Conservation (phyloP, 2,888 invertebrate species). For the Apotomis capreana region DNA sequence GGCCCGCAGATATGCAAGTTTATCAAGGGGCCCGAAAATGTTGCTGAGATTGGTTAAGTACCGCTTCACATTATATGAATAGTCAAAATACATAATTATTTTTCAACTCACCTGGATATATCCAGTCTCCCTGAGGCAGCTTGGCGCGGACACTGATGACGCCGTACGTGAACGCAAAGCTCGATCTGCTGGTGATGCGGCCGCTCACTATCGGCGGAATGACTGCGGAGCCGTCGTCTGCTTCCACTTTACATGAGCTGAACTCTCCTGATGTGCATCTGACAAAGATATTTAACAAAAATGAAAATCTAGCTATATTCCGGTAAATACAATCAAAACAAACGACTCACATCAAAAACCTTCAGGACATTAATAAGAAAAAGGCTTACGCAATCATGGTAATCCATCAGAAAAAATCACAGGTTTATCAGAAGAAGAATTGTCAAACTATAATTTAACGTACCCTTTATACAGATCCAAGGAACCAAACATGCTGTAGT, state of each 20-base stretch:
- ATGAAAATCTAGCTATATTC: too few relatives aligned
- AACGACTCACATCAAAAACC: too few relatives aligned
- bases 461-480: slow-evolving; percentile 47
- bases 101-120: slow-evolving; percentile 76
- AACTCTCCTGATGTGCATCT: slow-evolving; percentile 62
- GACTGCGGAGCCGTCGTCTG: slow-evolving; percentile 68
- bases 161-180: slow-evolving; percentile 85
- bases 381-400: too few relatives aligned
- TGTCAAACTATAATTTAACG: background rate
- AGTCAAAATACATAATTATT: too few relatives aligned
- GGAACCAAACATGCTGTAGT: slow-evolving; percentile 45
- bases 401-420: too few relatives aligned
- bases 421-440: too few relatives aligned
- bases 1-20: too few relatives aligned
- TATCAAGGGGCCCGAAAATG: too few relatives aligned
- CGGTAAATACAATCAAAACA: too few relatives aligned
- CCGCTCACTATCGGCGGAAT: slow-evolving; percentile 85
- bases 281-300: background rate
- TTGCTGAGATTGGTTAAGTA: too few relatives aligned
- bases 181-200: slow-evolving; percentile 78
- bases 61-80: too few relatives aligned
- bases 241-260: slow-evolving; percentile 60
- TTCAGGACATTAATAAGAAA: too few relatives aligned
- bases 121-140: slow-evolving; percentile 87
- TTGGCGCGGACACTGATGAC: slow-evolving; percentile 85